Evolutionary conservation across 2,888 invertebrate genomes (phyloP), one percentile per base, ranked within the genome.

Genomic region (Cylloceria caligata): DNA sequence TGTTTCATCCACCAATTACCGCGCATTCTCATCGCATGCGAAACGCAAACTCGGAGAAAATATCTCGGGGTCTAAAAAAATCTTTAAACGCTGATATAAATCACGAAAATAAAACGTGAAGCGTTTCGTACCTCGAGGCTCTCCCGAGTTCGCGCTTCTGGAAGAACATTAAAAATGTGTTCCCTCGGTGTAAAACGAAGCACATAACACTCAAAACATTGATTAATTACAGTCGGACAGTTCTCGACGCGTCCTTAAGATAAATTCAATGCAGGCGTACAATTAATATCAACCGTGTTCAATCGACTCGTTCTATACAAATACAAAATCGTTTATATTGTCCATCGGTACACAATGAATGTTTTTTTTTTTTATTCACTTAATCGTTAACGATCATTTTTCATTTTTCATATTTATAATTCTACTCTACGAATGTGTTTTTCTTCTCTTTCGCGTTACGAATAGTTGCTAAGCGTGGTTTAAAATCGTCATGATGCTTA

Each of bases 251-350:
- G 42, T 71, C 62, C 62, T 49, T 65, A 64, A 42, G 62, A 84
- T 78, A 69, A n/a, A 74, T 76, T 82, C 64, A 78, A 75, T 84
- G 75, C 65, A 72, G 75, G 76, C 68, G 80, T 74, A 78, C 55
- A 73, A 49, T 80, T 78, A 71, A 78, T 77, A 49, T 80, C 64
- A 68, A 72, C 72, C 77, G 71, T 65, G 77, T 69, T 79, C 52
- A 75, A 84, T 62, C 74, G 69, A 71, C 69, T 78, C 77, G 74
- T 79, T 84, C 88, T 90, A 90, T 91, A 91, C 91, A 92, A 89
- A 91, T 91, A 92, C 91, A 91, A 92, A 92, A 90, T 90, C 85
- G 89, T 89, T 84, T 89, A 91, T 91, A 91, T 91, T 90, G 90
- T 91, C 90, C 88, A 89, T 88, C 89, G 88, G 86, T 89, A 89